Evolutionary conservation across 1,140 invertebrate species (phyloP).

Genomic region (Hormaphis cornu): DNA sequence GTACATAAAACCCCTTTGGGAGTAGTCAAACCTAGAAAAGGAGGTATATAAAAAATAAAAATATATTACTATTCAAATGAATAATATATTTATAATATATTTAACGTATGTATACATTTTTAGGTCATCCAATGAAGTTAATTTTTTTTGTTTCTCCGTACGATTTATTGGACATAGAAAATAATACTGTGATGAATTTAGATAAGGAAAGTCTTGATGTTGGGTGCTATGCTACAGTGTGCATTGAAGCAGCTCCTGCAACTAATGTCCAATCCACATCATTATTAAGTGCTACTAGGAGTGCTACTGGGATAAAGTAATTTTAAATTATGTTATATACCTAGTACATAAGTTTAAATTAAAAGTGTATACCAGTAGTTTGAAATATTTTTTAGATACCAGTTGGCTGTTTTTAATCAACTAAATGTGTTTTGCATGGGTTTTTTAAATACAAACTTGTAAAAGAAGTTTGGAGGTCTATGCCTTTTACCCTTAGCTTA

Average conservation of each 20-base stretch:
- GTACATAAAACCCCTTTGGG: constrained; percentile 86
- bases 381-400: too few species aligned
- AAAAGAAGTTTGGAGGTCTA: too few species aligned
- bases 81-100: too few species aligned
- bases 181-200: constrained; percentile 60
- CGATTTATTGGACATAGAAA: constrained; percentile 71
- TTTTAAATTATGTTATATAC: background rate
- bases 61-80: too few species aligned
- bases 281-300: constrained; percentile 65
- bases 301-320: constrained; percentile 65
- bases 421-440: too few species aligned
- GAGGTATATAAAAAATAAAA: constrained; percentile 45
- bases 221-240: constrained; percentile 79
- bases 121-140: constrained; percentile 82
- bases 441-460: too few species aligned
- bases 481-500: too few species aligned
- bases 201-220: constrained; percentile 63
- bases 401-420: too few species aligned
- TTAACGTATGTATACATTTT: too few species aligned
- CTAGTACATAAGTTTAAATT: background rate
- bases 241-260: constrained; percentile 76
- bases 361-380: too few species aligned
- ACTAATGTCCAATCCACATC: constrained; percentile 77
- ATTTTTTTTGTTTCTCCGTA: constrained; percentile 94
- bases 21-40: constrained; percentile 60